Percentiles rank a stretch among this genome's conserved stretches.
phyloP scores from a whole-genome alignment of 2,888 invertebrate species.

The Amblyjoppa proteus region DNA sequence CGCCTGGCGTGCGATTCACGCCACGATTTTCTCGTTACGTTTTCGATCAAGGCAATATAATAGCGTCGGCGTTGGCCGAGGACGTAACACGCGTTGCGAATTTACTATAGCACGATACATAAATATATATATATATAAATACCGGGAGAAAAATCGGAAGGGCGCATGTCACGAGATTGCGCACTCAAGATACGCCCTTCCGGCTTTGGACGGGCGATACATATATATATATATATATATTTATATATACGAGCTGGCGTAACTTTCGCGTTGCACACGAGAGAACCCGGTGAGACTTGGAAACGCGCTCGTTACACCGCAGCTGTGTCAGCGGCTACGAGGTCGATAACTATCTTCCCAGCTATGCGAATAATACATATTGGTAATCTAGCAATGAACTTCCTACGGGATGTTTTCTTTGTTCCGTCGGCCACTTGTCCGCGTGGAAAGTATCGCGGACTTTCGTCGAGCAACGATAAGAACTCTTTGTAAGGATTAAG shows the following conservation, averaged over 20 bases:
- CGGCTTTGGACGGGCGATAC: too few species aligned
- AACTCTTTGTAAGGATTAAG: conserved; percentile 26
- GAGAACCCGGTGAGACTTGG: conserved; percentile 18
- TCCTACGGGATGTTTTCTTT: conserved; percentile 16
- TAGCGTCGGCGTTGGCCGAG: conserved; percentile 3
- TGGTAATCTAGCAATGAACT: conserved; percentile 39
- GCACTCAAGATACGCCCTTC: too few species aligned
- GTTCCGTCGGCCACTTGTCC: neutral
- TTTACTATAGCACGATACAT: neutral
- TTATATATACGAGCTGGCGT: conserved; percentile 28
- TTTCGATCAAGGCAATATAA: conserved; percentile 36
- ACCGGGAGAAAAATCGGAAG: too few species aligned
- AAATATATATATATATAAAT: neutral
- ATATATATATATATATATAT: conserved; percentile 4
- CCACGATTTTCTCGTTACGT: conserved; percentile 53
- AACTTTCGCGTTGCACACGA: conserved; percentile 57
- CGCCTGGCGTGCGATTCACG: conserved; percentile 22
- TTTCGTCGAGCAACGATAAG: conserved; percentile 27
- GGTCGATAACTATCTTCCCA: conserved; percentile 49
- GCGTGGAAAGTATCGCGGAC: neutral
- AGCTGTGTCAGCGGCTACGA: conserved; percentile 28
- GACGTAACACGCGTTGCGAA: conserved; percentile 16
- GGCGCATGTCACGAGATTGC: too few species aligned
- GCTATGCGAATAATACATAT: conserved; percentile 33
- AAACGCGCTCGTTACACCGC: conserved; percentile 19